Evolutionary conservation across 2,797 vertebrate species (phyloP).

Genomic region (Hybognathus amarus): DNA sequence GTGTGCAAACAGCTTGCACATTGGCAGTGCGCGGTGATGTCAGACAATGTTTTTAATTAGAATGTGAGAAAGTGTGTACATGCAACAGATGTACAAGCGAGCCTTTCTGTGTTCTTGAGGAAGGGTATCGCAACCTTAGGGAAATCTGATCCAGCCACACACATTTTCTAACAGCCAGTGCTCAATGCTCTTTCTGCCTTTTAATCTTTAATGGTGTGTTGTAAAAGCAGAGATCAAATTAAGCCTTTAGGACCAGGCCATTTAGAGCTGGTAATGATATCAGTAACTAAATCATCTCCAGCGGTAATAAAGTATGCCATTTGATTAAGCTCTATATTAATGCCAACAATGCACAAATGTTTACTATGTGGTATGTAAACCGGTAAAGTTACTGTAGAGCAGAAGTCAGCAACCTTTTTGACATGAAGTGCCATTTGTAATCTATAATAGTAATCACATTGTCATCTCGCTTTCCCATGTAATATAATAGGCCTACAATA

Average conservation of each 20-base stretch:
- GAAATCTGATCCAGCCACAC: slow-evolving; percentile 52
- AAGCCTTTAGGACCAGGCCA: slow-evolving; percentile 55
- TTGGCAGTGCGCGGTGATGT: slow-evolving; percentile 25
- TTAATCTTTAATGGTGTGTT: slow-evolving; percentile 63
- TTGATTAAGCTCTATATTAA: slow-evolving; percentile 57
- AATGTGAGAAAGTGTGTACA: slow-evolving; percentile 31
- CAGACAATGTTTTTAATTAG: slow-evolving; percentile 34
- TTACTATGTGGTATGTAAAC: slow-evolving; percentile 31
- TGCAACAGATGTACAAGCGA: slow-evolving; percentile 16
- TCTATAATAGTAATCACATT: background rate
- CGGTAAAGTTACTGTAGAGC: background rate
- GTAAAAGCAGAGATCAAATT: slow-evolving; percentile 57
- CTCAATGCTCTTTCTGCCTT: slow-evolving; percentile 56
- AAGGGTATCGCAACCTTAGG: slow-evolving; percentile 49
- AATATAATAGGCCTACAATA: slow-evolving; percentile 6
- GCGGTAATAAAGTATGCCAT: slow-evolving; percentile 52
- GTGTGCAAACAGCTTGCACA: background rate
- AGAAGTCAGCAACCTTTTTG: background rate
- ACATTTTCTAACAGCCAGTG: slow-evolving; percentile 54
- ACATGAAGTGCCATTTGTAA: background rate
- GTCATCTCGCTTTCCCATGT: background rate
- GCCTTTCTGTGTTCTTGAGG: slow-evolving; percentile 40
- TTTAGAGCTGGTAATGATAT: slow-evolving; percentile 56
- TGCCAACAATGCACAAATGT: slow-evolving; percentile 46
- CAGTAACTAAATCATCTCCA: slow-evolving; percentile 59